Evolutionary conservation across 92 coral and sea anemone species (phyloP), one percentile per base, ranked within the genome.

Genomic region (Zoanthus sansibaricus): DNA sequence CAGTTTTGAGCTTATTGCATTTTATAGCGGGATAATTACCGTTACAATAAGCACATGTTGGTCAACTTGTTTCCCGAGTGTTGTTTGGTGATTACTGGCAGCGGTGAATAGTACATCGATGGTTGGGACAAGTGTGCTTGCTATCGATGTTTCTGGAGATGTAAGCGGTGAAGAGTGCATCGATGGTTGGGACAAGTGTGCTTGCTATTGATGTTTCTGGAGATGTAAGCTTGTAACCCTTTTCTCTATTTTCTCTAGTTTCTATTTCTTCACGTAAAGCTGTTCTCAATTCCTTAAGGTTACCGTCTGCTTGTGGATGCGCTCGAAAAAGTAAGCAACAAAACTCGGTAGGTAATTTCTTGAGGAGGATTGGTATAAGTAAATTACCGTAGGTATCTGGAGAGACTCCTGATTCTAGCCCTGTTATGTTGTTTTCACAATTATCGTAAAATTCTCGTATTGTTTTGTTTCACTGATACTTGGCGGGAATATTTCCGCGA

Each of bases 401-500:
- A 49, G 66, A 46, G 30, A 74, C 79, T 17, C 88, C 88, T 54
- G 88, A 46, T 6, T 85, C 88, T n/a, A 85, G 69, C 3, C 88
- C 82, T n/a, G 83, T 9, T 10, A 85, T 72, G 77, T 72, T 72
- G 18, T 72, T 74, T 37, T 74, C 78, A 74, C 78, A 74, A 74
- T 46, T 74, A 47, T 45, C 78, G 32, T 74, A 74, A 74, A 74
- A 74, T 11, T 74, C 78, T 46, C 58, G 1, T 74, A 74, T 11
- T 72, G 76, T 11, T 72, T 72, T 11, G 54, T 51, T 1, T 61
- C 62, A 49, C 42, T 33, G 4, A 71, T 25, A 16, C 45, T 49
- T 47, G 88, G 88, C 46, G 89, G 59, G 5, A 15, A 15, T 75
- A 86, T 86, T 76, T 86, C 32, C 44, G 79, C 49, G 83, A 86